Percentiles rank a stretch among this genome's conserved stretches.
Evolutionary conservation across 2,113 vertebrate genomes (phyloP).

Genomic region (Mola mola): DNA sequence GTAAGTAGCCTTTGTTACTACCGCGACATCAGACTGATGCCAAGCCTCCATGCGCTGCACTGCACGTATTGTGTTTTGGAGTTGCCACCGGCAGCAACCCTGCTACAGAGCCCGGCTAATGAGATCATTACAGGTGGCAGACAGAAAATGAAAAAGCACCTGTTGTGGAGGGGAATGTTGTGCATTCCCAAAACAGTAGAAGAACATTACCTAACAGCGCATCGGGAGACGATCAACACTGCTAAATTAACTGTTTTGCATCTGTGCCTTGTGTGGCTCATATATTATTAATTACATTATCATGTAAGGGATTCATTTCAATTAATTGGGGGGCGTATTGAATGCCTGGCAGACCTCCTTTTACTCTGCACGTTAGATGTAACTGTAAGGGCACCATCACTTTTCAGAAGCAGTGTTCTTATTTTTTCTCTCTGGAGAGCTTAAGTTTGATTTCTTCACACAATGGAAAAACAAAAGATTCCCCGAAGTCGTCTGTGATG

Average conservation of each 20-base stretch:
- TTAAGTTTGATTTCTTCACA: constrained; percentile 25
- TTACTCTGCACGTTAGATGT: constrained; percentile 2
- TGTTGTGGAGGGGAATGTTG: constrained; percentile 62
- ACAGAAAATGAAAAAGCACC: constrained; percentile 77
- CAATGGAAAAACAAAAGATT: not conserved
- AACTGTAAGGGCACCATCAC: not conserved
- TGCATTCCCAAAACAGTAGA: constrained; percentile 68
- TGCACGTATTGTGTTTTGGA: constrained; percentile 40
- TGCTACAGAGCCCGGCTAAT: constrained; percentile 68
- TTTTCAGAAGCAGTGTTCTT: not conserved
- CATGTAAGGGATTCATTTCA: constrained; percentile 54
- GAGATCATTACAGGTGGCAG: constrained; percentile 76
- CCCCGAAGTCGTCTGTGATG: too few species aligned
- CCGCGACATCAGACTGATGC: constrained; percentile 55
- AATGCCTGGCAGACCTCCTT: constrained; percentile 18
- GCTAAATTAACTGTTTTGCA: constrained; percentile 68
- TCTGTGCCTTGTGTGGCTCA: constrained; percentile 28
- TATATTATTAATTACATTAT: constrained; percentile 60
- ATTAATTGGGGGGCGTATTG: constrained; percentile 51
- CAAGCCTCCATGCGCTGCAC: constrained; percentile 20
- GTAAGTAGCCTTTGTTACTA: constrained; percentile 48
- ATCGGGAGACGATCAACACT: constrained; percentile 18
- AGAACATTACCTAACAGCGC: constrained; percentile 42
- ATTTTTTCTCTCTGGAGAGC: not conserved
- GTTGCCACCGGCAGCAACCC: constrained; percentile 47